Percentiles rank a stretch among this genome's conserved stretches.
phyloP scores from a whole-genome alignment of 2,888 invertebrate species.

The Epinotia demarniana region DNA sequence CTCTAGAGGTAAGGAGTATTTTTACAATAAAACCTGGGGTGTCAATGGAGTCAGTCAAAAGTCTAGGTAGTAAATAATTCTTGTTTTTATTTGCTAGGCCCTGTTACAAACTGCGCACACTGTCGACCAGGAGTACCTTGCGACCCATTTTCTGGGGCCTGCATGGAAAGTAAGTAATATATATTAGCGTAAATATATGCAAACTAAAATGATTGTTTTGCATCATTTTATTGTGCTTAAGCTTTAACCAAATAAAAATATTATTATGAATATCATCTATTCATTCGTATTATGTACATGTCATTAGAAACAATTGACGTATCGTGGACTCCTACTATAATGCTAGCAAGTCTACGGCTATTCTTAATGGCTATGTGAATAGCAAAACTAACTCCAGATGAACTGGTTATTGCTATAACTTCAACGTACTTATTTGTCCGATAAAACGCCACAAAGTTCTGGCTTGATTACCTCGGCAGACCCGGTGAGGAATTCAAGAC shows the following conservation, averaged over 20 bases:
- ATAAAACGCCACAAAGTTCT: slow-evolving; percentile 84
- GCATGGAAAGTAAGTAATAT: slow-evolving; percentile 90
- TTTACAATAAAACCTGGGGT: neutral
- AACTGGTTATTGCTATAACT: slow-evolving; percentile 82
- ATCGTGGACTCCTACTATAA: slow-evolving; percentile 68
- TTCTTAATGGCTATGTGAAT: slow-evolving; percentile 68
- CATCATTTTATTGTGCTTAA: slow-evolving; percentile 19
- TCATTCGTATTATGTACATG: slow-evolving; percentile 55
- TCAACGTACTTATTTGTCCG: slow-evolving; percentile 77
- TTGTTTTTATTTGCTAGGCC: slow-evolving; percentile 49
- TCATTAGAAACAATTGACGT: slow-evolving; percentile 62
- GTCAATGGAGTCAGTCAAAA: neutral
- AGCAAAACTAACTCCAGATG: slow-evolving; percentile 84
- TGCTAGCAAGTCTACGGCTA: slow-evolving; percentile 73
- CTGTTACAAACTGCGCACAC: slow-evolving; percentile 86
- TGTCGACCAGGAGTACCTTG: slow-evolving; percentile 92
- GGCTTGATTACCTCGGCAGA: slow-evolving; percentile 80
- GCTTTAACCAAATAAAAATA: slow-evolving; percentile 21
- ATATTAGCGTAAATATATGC: slow-evolving; percentile 23
- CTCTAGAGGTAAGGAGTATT: slow-evolving; percentile 85
- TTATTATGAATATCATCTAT: slow-evolving; percentile 40
- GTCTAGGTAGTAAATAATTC: neutral
- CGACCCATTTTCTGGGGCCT: slow-evolving; percentile 91
- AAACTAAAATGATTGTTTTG: slow-evolving; percentile 35
- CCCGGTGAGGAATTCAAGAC: slow-evolving; percentile 61